Base-by-base conservation (phyloP, 2,113 vertebrate species). In the Sylvietta virens region DNA sequence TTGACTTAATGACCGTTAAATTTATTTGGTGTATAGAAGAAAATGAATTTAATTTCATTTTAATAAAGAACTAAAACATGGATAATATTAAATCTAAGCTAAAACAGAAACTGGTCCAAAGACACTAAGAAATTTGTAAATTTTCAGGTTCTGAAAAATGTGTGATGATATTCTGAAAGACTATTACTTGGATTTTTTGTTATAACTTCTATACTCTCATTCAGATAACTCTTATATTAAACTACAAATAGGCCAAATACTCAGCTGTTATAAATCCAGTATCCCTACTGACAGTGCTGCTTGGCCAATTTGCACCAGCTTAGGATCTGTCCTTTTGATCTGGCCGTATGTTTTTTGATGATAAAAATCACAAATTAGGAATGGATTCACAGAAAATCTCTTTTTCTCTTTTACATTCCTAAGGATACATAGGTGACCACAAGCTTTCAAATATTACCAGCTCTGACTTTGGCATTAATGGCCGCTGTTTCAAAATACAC, bases 301-400 rank as follows among this genome's bases (percentile, higher is more conserved):
- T 79, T 91, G 64, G n/a, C 39, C 61, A 81, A 35, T 81, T 92
- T 95, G 19, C 48, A 74, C 37, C 69, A 87, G 39, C n/a, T 91
- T 86, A 93, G n/a, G 45, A 76, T 78, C 73, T 60, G 26, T 78
- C 48, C 35, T 81, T 86, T 78, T 81, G 81, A 89, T 84, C 39
- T 85, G 61, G 10, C 61, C 73, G 54, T 77, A 80, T 58, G 51
- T 19, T 77, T 76, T 91, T 86, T 88, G 23, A 61, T 86, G 53
- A 91, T 70, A 87, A 89, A 10, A 65, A 92, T 89, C 90, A 94
- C n/a, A 96, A 92, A 94, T 92, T 92, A 91, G 39, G 26, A 62
- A 22, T 66, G 81, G 30, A 91, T 89, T 95, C 89, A 91, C 56
- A 61, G 45, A 88, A 81, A 95, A 89, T 28, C 24, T 87, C 30